Conservation (phyloP, 2,888 invertebrate species). For the Nycteola revayana region DNA sequence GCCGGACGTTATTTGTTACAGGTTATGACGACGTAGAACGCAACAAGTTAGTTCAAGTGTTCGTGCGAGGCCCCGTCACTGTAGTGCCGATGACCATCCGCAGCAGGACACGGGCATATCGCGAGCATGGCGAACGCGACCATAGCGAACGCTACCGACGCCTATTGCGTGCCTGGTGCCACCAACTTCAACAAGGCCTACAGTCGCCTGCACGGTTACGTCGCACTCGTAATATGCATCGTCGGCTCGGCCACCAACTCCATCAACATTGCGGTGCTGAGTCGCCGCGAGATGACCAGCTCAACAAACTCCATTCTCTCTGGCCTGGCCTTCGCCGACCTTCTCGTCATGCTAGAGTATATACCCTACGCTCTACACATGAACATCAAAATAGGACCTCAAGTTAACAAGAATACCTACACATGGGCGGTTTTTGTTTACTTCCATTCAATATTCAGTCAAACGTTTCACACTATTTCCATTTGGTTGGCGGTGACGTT, state of each 20-base stretch:
- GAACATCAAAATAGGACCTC: conserved; percentile 84
- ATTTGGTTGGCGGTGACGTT: conserved; percentile 96
- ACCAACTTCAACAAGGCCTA: conserved; percentile 85
- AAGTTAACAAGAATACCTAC: conserved; percentile 82
- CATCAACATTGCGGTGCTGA: conserved; percentile 95
- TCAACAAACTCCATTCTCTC: conserved; percentile 96
- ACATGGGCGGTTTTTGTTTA: conserved; percentile 92
- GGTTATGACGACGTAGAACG: conserved; percentile 36
- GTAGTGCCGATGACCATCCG: conserved; percentile 45
- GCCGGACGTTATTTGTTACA: conserved; percentile 43
- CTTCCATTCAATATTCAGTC: conserved; percentile 94
- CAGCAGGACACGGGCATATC: conserved; percentile 32
- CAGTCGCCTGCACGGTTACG: conserved; percentile 90
- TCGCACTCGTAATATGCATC: conserved; percentile 92
- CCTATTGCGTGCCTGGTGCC: conserved; percentile 81
- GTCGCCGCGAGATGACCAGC: conserved; percentile 94
- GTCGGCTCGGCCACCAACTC: conserved; percentile 95
- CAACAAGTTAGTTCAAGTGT: conserved; percentile 22
- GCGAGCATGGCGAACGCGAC: conserved; percentile 61
- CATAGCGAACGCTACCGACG: conserved; percentile 69
- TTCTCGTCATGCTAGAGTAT: conserved; percentile 97
- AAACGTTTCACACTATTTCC: conserved; percentile 94
- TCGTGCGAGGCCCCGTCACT: conserved; percentile 14
- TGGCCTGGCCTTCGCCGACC: conserved; percentile 94
- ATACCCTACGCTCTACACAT: conserved; percentile 94